Base-by-base conservation (phyloP, 30 jellyfish, hydroid and myxozoan species). In the Morbakka virulenta region DNA sequence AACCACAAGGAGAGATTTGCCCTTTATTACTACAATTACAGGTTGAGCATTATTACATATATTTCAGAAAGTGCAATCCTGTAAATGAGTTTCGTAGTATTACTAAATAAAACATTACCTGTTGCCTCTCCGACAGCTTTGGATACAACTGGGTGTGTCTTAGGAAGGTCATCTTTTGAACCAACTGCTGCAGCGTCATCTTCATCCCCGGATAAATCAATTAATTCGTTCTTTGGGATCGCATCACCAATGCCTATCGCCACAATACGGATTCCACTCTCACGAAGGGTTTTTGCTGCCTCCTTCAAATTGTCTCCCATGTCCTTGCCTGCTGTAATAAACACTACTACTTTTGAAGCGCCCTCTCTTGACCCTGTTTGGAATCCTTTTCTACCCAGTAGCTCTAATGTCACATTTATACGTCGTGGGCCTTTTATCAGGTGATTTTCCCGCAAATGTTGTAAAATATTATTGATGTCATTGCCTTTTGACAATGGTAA, bases 311-410 rank as follows among this genome's bases (percentile, higher is more conserved):
- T 66, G 28, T 30, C 78, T 29, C 78, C 35, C 17, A 57, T 66
- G 36, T 57, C 52, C 63, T 52, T 30, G 13, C 86, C 86, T 2
- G 78, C 86, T 1, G 52, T 50, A 23, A 74, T 20, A 22, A 80
- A 14, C 52, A 80, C 84, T 3, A 80, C 72, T 12, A 67, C 85
- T 69, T 80, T 80, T 11, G 64, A 71, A 24, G 67, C 79, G 32
- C 27, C 71, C 17, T 67, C 33, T 32, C 74, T 57, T 34, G 53
- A 72, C 24, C 83, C 87, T 25, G 32, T 32, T 17, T 34, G 24
- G 13, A 2, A 9, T 11, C 62, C 67, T 0, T 9, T 34, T 21
- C 24, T 29, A 25, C 47, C 41, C 14, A 73, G 72, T 1, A 35
- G 50, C 49, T 62, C 64, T 22, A 82, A 50, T 0, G 65, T 81